A percentile compares a stretch with the other conserved stretches of the same genome.
phyloP scores from a whole-genome alignment of 2,888 invertebrate genomes.

The Pachymerium ferrugineum region DNA sequence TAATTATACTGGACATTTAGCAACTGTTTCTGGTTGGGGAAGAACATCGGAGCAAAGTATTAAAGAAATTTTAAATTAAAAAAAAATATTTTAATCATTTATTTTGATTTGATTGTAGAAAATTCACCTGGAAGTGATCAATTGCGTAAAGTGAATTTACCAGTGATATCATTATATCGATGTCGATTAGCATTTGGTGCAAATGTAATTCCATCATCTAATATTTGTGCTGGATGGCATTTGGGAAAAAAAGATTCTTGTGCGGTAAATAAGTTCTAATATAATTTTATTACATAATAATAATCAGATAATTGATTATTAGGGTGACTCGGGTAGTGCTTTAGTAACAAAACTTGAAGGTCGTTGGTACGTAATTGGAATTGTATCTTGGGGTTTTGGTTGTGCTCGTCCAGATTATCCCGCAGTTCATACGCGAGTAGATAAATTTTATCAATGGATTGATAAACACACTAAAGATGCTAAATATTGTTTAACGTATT shows the following conservation, averaged over 20 bases:
- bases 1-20: not conserved
- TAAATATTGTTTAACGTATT: not conserved
- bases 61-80: not conserved
- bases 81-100: too few species aligned
- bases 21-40: not conserved
- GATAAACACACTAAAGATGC: not conserved
- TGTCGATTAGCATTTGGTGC: not conserved
- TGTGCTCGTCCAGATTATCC: slow-evolving; percentile 38
- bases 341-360: slow-evolving; percentile 36
- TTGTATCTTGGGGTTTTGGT: slow-evolving; percentile 42
- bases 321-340: slow-evolving; percentile 40
- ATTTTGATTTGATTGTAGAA: not conserved
- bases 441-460: not conserved
- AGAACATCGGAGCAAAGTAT: not conserved
- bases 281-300: not conserved
- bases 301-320: not conserved
- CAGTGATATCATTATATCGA: not conserved
- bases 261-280: not conserved
- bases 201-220: not conserved
- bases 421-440: not conserved
- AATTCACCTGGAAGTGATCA: too few species aligned
- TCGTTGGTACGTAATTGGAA: slow-evolving; percentile 40
- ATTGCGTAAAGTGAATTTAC: not conserved
- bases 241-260: not conserved
- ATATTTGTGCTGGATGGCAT: not conserved